These are phyloP conservation scores for Parauchenoglanis punctatus DNA, from an alignment of 2,797 vertebrate species.

Conservation along the genomic window DNA sequence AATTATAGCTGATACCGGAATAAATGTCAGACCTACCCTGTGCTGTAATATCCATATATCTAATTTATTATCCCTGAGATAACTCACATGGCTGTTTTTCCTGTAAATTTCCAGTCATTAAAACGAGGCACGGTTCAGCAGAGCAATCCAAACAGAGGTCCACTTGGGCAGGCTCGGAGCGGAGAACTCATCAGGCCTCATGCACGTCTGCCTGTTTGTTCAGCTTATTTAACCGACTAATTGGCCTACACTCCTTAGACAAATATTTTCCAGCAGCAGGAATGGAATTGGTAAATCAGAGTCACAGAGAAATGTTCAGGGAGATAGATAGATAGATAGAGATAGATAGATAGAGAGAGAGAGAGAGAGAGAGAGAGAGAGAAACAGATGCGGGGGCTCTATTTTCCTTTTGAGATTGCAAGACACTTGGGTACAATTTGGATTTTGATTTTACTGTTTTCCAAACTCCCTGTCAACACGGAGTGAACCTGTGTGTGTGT, in stretches of 20 bases:
- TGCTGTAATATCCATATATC: background rate
- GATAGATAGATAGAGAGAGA: background rate
- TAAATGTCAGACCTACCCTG: conserved; percentile 3
- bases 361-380: conserved; percentile 23
- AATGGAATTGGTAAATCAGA: conserved; percentile 59
- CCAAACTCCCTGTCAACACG: conserved; percentile 51
- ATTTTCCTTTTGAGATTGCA: conserved; percentile 68
- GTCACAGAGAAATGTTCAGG: background rate
- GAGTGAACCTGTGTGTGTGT: conserved; percentile 47
- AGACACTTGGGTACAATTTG: conserved; percentile 54
- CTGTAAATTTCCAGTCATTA: conserved; percentile 42
- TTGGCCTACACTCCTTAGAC: conserved; percentile 54
- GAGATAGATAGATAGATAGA: too few relatives aligned
- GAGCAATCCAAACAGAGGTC: conserved; percentile 42
- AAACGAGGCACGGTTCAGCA: conserved; percentile 30
- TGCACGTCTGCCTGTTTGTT: conserved; percentile 55
- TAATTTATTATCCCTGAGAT: conserved; percentile 21
- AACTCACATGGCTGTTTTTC: background rate
- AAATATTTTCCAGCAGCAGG: conserved; percentile 60
- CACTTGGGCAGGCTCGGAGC: conserved; percentile 39
- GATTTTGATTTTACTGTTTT: conserved; percentile 57
- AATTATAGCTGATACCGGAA: background rate
- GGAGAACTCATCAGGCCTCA: conserved; percentile 47
- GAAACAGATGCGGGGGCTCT: conserved; percentile 38
- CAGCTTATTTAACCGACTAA: conserved; percentile 55